Conservation (phyloP, 2,888 invertebrate species). For the Watsonalla binaria region DNA sequence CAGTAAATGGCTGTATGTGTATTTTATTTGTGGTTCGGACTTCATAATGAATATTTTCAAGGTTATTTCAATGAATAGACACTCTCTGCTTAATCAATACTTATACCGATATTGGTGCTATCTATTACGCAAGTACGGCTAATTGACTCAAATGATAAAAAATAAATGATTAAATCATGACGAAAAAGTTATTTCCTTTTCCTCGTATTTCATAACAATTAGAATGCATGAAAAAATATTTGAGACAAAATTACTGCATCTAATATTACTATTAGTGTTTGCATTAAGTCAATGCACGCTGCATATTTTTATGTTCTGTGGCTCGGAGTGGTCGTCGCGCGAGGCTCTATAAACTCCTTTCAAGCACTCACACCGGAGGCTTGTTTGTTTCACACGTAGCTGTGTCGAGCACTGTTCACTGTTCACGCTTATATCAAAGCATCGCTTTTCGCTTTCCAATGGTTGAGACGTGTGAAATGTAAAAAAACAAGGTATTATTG, state of each 20-base stretch:
- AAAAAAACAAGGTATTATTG: neutral
- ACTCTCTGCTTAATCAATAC: too few relatives aligned
- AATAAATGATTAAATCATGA: too few relatives aligned
- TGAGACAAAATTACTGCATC: too few relatives aligned
- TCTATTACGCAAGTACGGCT: too few relatives aligned
- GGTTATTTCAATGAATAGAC: too few relatives aligned
- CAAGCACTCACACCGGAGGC: conserved; percentile 15
- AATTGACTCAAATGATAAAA: too few relatives aligned
- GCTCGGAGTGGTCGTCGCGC: neutral
- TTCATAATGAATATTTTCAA: too few relatives aligned
- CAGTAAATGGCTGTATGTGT: too few relatives aligned
- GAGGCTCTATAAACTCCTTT: neutral
- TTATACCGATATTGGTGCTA: too few relatives aligned
- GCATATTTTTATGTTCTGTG: neutral
- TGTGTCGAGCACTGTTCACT: conserved; percentile 44
- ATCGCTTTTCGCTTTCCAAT: conserved; percentile 36
- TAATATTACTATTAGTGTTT: neutral
- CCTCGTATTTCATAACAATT: too few relatives aligned
- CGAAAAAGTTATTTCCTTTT: too few relatives aligned
- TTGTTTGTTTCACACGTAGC: conserved; percentile 63
- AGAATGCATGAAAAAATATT: neutral
- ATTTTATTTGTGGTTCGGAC: too few relatives aligned
- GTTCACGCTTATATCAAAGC: conserved; percentile 49
- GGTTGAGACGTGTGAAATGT: neutral
- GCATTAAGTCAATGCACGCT: neutral